Conservation (phyloP, 2,113 vertebrate species). For the Ceyx margarethae region DNA sequence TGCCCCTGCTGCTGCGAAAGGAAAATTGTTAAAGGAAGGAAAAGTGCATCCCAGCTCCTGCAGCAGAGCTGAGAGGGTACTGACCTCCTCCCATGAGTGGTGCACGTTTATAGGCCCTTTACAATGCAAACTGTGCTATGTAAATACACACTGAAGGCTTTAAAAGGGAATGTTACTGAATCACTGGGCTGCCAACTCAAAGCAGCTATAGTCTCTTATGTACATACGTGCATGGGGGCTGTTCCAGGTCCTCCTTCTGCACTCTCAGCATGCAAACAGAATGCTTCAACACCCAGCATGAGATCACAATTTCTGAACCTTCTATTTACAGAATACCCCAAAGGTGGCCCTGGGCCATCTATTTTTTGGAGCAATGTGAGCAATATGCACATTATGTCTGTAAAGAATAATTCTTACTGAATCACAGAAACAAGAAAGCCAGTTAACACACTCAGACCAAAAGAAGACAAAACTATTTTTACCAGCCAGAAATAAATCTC, state of each 20-base stretch:
- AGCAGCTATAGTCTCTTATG: not conserved
- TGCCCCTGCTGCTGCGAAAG: not conserved
- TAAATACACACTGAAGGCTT: not conserved
- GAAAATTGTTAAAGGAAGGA: not conserved
- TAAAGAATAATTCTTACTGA: constrained; percentile 14
- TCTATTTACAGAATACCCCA: constrained; percentile 27
- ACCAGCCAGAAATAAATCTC: constrained; percentile 25
- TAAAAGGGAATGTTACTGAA: not conserved
- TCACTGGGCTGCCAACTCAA: not conserved
- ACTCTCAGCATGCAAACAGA: not conserved
- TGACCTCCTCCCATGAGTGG: not conserved
- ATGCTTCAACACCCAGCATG: not conserved
- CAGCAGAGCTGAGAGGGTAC: not conserved
- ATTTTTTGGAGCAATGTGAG: constrained; percentile 25
- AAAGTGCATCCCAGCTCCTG: not conserved
- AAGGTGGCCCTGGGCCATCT: constrained; percentile 21
- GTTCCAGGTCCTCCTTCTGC: not conserved
- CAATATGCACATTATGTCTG: not conserved
- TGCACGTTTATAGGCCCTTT: not conserved
- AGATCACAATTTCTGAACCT: constrained; percentile 5
- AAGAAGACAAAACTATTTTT: constrained; percentile 29
- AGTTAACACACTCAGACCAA: not conserved
- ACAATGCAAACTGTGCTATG: not conserved
- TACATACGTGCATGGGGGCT: not conserved
- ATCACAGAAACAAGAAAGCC: constrained; percentile 2